phyloP scores from a whole-genome alignment of 2,888 invertebrate genomes.

The Latrodectus elegans region DNA sequence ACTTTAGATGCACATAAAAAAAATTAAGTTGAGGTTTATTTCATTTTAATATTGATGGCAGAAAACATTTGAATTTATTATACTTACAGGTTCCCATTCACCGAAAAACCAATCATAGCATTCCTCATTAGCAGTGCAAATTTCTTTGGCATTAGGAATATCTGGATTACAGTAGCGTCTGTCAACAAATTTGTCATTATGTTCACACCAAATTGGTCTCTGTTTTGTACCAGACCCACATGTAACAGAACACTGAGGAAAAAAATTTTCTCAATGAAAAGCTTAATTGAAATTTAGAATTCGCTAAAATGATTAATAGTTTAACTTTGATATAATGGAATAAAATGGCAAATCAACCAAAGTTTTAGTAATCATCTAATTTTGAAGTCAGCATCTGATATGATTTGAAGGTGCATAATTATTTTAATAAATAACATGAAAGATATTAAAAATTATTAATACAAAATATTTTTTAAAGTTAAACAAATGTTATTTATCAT shows the following conservation, averaged over 20 bases:
- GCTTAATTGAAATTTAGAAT: not conserved
- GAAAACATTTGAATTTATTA: not conserved
- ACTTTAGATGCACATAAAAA: no score
- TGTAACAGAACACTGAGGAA: conserved; percentile 80
- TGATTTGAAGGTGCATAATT: no score
- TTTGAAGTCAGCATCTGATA: no score
- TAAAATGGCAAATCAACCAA: not conserved
- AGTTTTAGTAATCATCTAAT: no score
- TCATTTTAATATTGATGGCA: no score
- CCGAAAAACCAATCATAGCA: conserved; percentile 48
- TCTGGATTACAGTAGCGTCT: conserved; percentile 75
- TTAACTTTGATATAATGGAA: not conserved
- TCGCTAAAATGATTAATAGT: no score
- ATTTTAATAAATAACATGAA: no score
- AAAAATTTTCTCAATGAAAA: not conserved
- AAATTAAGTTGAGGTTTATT: no score
- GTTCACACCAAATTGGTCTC: conserved; percentile 78
- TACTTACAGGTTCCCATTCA: conserved; percentile 57
- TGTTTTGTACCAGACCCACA: conserved; percentile 80
- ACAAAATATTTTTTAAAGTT: no score
- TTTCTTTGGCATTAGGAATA: conserved; percentile 53
- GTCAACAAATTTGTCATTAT: conserved; percentile 77
- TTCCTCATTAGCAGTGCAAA: conserved; percentile 25
- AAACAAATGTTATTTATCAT: no score
- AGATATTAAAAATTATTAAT: no score